Evolutionary conservation across 2,797 vertebrate genomes (phyloP), one percentile per base, ranked within the genome.

Genomic region (Bovichtus diacanthus): DNA sequence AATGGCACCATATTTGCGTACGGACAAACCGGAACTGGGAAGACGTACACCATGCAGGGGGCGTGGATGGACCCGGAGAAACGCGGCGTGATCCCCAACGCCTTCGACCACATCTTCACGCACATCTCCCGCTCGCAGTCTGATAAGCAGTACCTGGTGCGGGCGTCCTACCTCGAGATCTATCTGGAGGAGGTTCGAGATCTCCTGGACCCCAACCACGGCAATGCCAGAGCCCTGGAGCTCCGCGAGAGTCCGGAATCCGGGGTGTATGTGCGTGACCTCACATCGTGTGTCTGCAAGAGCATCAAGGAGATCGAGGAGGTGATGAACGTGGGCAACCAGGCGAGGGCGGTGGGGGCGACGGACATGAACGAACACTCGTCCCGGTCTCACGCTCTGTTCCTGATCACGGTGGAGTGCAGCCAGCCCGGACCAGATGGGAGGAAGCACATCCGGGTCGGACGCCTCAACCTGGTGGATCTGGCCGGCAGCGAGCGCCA

Each of bases 1-100:
- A 99, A 99, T 5, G 97, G 97, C 49, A 99, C 98, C 21, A 94
- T 99, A 44, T 96, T 99, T 54, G 97, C 97, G 9, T 99, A 99
- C 0, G 98, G 98, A 0, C 98, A 99, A 89, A 99, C 98, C 0
- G 98, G 98, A 66, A 99, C 98, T 0, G 98, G 98, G 29, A 99
- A 99, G 92, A 99, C 98, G 0, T 97, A 98, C 94, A 98, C 98
- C 72, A 99, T 99, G 98, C 97, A 98, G 88, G 98, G 98, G 0
- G 95, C 94, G 1, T 98, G 98, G 97, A 81, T 93, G 76, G 97
- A 98, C 86, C 94, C 96, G 0, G 98, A 98, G 88, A 96, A 95
- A 75, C 92, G 96, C 0, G 98, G 98, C 10, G 94, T 99, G 87
- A 97, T 98, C 77, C 98, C 98, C 62, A 97, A 94, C 5, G 94